Conservation (phyloP, 2,797 vertebrate genomes). For the Telmatherina bonti region DNA sequence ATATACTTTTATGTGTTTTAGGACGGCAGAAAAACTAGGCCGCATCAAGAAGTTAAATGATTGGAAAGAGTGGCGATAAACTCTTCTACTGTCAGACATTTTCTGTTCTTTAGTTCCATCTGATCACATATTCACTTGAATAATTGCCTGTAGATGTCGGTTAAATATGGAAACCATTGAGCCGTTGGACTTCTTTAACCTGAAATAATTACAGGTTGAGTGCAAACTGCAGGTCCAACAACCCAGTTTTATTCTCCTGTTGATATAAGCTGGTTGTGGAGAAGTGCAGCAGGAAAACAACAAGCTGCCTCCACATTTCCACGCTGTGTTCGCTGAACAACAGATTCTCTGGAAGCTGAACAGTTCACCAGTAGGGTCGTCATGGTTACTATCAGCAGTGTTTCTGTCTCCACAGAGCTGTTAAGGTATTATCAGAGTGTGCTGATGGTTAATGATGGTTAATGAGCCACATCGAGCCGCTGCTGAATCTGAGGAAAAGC, state of each 20-base stretch:
- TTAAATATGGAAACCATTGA: not conserved
- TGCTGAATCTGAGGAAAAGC: not conserved
- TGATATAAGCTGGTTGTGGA: not conserved
- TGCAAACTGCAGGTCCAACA: not conserved
- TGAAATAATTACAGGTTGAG: not conserved
- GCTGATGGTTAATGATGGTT: not conserved
- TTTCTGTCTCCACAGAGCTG: not conserved
- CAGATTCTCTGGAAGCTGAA: not conserved
- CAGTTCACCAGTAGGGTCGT: not conserved
- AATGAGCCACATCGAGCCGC: too few relatives aligned
- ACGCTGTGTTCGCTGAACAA: not conserved
- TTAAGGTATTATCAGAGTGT: not conserved
- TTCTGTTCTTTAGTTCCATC: not conserved
- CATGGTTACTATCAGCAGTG: not conserved
- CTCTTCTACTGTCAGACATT: too few relatives aligned
- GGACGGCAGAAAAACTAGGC: too few relatives aligned
- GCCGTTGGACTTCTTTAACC: not conserved
- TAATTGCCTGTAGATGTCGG: not conserved
- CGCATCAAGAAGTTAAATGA: too few relatives aligned
- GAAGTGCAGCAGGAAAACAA: not conserved
- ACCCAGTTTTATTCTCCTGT: not conserved
- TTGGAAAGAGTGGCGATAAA: too few relatives aligned
- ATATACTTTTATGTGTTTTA: too few relatives aligned
- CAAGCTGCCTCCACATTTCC: not conserved
- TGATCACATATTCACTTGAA: not conserved